Evolutionary conservation across 2,113 vertebrate species (phyloP), one percentile per base, ranked within the genome.

Genomic region (Myotis lucifugus): DNA sequence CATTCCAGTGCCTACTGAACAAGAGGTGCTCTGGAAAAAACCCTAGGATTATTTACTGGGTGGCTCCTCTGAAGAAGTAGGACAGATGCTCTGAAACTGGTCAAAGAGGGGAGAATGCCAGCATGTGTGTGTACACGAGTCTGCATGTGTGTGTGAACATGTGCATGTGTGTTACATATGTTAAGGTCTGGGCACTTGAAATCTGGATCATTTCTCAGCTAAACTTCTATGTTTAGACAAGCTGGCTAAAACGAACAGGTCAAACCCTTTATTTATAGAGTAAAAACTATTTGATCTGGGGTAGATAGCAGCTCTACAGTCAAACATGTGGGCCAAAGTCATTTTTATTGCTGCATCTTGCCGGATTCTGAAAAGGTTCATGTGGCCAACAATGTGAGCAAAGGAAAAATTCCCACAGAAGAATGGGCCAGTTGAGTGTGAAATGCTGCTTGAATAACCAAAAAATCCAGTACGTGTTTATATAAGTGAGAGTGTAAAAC

Each of bases 171-270:
- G 40, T 89, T 74, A 87, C 19, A 19, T 95, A 74, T 32, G 34
- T 56, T 56, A 54, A 93, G 70, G 11, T 12, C 59, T 0, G 86
- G 88, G 82, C 42, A 89, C 12, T 15, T 82, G 92, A 96, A 98
- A 97, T 78, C 90, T 97, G 93, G 94, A 90, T 87, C 92, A 32
- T 50, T 96, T 95, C 90, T 96, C 15, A 25, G 73, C 46, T 88
- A 61, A 96, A 66, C 50, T 69, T 91, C 90, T 97, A n/a, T 97
- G 92, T 98, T 98, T 98, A 97, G 94, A 95, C 17, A 97, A 97
- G 94, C 34, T 0, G 2, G 86, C 78, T 95, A 85, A 97, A 92
- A 97, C 27, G 94, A 98, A 87, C 85, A 97, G 90, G 83, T 97
- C 95, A 96, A 93, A 97, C 10, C 59, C 94, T 85, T 56, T 97